Conservation (phyloP, 2,113 vertebrate genomes). For the Onychostoma macrolepis region DNA sequence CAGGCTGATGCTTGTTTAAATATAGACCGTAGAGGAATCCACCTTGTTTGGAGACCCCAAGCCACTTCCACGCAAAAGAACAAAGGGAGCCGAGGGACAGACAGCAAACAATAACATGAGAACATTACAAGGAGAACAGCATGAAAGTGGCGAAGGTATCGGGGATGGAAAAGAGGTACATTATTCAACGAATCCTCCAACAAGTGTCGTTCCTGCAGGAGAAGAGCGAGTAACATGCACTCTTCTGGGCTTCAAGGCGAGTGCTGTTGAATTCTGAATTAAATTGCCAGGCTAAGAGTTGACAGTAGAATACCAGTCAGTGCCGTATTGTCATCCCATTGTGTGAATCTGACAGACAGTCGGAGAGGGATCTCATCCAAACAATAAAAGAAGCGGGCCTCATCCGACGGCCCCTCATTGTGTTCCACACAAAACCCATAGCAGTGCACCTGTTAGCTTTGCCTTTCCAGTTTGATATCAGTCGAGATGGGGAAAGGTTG, state of each 20-base stretch:
- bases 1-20: constrained; percentile 24
- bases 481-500: constrained; percentile 47
- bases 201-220: constrained; percentile 22
- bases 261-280: constrained; percentile 20
- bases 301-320: constrained; percentile 52
- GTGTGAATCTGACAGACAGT: constrained; percentile 54
- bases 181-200: constrained; percentile 25
- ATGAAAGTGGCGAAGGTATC: not conserved
- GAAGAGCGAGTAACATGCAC: constrained; percentile 9
- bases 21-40: constrained; percentile 23
- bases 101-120: constrained; percentile 28
- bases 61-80: not conserved
- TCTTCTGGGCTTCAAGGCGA: not conserved
- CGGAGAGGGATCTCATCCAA: constrained; percentile 48
- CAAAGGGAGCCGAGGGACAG: constrained; percentile 15
- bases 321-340: constrained; percentile 52
- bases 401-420: constrained; percentile 44
- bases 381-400: constrained; percentile 49
- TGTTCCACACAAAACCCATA: constrained; percentile 50
- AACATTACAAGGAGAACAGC: not conserved
- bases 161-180: not conserved
- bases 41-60: constrained; percentile 15
- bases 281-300: constrained; percentile 50
- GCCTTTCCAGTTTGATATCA: constrained; percentile 49
- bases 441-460: constrained; percentile 46